A percentile compares a stretch with the other conserved stretches of the same genome.
These are phyloP conservation scores for Pachyuromys duprasi DNA, from an alignment of 2,797 vertebrate species.

Conservation along the genomic window DNA sequence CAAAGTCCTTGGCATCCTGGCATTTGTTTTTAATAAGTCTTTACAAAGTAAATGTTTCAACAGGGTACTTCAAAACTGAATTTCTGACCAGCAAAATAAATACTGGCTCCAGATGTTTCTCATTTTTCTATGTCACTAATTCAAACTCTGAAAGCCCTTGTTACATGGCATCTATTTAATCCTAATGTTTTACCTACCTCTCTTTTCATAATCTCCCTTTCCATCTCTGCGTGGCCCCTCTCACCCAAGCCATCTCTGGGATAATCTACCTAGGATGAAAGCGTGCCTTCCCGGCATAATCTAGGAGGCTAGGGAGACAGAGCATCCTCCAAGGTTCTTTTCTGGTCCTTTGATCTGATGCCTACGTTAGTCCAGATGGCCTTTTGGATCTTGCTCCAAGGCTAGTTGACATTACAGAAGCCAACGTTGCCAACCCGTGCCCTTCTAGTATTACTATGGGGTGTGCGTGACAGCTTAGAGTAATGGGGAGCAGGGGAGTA, in stretches of 20 bases:
- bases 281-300: neutral
- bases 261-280: slow-evolving; percentile 8
- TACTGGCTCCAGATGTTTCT: slow-evolving; percentile 77
- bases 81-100: slow-evolving; percentile 70
- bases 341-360: neutral
- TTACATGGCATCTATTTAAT: slow-evolving; percentile 60
- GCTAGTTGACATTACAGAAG: slow-evolving; percentile 5
- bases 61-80: slow-evolving; percentile 64
- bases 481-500: neutral
- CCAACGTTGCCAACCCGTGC: neutral
- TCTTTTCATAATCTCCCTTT: slow-evolving; percentile 20
- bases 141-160: slow-evolving; percentile 63
- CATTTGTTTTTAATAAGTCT: slow-evolving; percentile 76
- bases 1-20: slow-evolving; percentile 27
- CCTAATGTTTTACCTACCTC: slow-evolving; percentile 40
- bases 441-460: neutral
- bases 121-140: slow-evolving; percentile 72
- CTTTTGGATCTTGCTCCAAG: slow-evolving; percentile 27
- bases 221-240: neutral
- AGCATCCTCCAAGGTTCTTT: neutral
- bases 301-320: slow-evolving; percentile 6
- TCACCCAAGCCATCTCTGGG: neutral
- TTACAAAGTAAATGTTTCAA: slow-evolving; percentile 71
- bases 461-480: neutral
- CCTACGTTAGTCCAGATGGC: neutral